A percentile compares a stretch with the other conserved stretches of the same genome.
Conservation (phyloP, 2,113 vertebrate species). For the Natator depressus region DNA sequence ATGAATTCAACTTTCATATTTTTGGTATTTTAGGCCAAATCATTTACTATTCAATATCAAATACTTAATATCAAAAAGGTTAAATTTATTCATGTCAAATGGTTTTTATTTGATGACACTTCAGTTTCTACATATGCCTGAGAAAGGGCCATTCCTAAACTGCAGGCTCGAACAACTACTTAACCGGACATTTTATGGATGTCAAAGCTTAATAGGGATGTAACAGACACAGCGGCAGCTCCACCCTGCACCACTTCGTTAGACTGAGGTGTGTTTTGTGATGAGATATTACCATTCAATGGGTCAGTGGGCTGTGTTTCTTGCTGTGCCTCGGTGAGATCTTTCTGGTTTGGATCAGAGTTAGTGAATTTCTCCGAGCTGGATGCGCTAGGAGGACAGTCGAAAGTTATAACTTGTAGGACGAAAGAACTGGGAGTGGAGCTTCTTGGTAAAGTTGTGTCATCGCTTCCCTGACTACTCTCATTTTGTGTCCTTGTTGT, state of each 20-base stretch:
- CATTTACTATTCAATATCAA: not conserved
- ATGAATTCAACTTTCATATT: not conserved
- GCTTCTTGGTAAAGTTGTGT: not conserved
- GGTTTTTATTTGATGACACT: constrained; percentile 22
- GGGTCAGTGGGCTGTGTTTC: constrained; percentile 43
- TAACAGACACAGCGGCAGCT: constrained; percentile 40
- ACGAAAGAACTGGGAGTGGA: constrained; percentile 55
- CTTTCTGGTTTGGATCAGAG: constrained; percentile 45
- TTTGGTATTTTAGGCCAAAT: not conserved
- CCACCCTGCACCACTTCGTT: not conserved
- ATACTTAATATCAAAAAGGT: not conserved
- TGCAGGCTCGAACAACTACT: not conserved
- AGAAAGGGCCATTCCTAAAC: not conserved
- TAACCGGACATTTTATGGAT: constrained; percentile 19
- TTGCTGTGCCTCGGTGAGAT: constrained; percentile 34
- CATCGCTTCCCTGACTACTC: constrained; percentile 58
- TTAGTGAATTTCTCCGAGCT: constrained; percentile 41
- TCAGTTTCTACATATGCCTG: not conserved
- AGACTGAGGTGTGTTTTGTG: constrained; percentile 27
- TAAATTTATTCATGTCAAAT: not conserved
- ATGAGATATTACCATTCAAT: constrained; percentile 46
- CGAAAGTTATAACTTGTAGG: constrained; percentile 54
- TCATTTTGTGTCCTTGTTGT: constrained; percentile 47
- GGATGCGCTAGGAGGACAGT: constrained; percentile 40
- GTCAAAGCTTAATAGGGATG: constrained; percentile 10